Percentiles rank a stretch among this genome's conserved stretches.
Conservation (phyloP, 2,888 invertebrate genomes). For the Endomychus coccineus region DNA sequence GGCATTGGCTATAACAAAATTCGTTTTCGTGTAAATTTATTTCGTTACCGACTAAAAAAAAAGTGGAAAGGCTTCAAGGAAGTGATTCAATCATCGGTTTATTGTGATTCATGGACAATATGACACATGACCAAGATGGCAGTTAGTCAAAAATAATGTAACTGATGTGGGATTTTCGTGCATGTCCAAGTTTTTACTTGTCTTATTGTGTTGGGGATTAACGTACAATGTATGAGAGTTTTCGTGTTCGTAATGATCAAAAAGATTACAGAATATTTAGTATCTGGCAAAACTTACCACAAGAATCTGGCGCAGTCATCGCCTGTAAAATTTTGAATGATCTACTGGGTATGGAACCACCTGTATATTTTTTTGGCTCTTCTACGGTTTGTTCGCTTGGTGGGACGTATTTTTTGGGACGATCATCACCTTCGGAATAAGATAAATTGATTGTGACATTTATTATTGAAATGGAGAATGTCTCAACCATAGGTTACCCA, state of each 20-base stretch:
- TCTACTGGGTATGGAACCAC: constrained; percentile 72
- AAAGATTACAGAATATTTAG: too few species aligned
- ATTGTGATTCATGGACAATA: too few species aligned
- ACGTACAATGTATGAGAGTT: too few species aligned
- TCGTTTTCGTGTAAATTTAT: constrained; percentile 10
- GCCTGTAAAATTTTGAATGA: constrained; percentile 74
- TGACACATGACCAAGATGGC: too few species aligned
- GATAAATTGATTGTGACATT: constrained; percentile 3
- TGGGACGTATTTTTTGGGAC: constrained; percentile 46
- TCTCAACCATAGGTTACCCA: neutral
- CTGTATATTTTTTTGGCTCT: constrained; percentile 66
- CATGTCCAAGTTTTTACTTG: too few species aligned
- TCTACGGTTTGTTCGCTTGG: constrained; percentile 61
- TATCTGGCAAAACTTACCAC: constrained; percentile 48
- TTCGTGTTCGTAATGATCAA: too few species aligned
- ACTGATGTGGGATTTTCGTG: too few species aligned
- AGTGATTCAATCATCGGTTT: too few species aligned
- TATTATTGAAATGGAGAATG: constrained; percentile 13
- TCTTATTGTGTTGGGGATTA: too few species aligned
- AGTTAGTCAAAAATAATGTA: too few species aligned
- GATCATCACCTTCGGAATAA: constrained; percentile 35
- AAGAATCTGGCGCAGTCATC: constrained; percentile 63
- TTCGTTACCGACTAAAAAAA: constrained; percentile 16
- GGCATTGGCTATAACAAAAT: constrained; percentile 43
- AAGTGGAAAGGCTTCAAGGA: too few species aligned